Percentiles rank a stretch among this genome's conserved stretches.
Evolutionary conservation across 1,140 invertebrate species (phyloP).

Genomic region (Calliphora vicina): DNA sequence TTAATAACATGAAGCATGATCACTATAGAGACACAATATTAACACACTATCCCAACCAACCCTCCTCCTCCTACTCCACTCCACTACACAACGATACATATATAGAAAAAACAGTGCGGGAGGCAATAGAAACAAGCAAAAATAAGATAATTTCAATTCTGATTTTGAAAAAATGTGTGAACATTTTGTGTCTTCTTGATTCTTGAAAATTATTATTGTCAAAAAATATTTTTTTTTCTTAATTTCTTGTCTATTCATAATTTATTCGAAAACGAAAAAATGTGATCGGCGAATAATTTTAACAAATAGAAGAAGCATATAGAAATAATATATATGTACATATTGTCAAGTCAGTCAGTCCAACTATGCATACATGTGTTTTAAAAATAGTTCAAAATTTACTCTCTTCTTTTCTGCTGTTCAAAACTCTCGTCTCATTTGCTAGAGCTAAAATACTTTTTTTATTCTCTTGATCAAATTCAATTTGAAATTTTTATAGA

Average conservation of each 20-base stretch:
- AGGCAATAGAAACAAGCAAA: neutral
- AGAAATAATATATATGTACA: neutral
- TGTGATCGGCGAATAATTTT: constrained; percentile 22
- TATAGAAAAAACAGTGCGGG: neutral
- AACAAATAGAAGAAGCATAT: neutral
- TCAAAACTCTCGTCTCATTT: neutral
- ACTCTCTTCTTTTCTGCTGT: neutral
- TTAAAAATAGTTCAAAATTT: constrained; percentile 15
- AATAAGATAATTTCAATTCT: too few species aligned
- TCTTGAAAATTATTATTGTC: neutral
- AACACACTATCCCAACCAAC: neutral
- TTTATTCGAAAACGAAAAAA: neutral
- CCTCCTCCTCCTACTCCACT: too few species aligned
- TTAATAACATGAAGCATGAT: constrained; percentile 17
- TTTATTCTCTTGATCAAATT: neutral
- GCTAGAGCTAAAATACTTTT: neutral
- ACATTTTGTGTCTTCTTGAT: neutral
- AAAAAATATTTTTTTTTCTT: neutral
- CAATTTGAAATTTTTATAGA: neutral
- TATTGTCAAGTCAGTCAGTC: too few species aligned
- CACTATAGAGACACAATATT: neutral
- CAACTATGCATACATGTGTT: constrained; percentile 11
- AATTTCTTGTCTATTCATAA: neutral
- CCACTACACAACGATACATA: neutral
- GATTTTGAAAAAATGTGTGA: neutral